Evolutionary conservation across 2,797 vertebrate genomes (phyloP), one percentile per base, ranked within the genome.

Genomic region (Oryzias dopingdopingensis): DNA sequence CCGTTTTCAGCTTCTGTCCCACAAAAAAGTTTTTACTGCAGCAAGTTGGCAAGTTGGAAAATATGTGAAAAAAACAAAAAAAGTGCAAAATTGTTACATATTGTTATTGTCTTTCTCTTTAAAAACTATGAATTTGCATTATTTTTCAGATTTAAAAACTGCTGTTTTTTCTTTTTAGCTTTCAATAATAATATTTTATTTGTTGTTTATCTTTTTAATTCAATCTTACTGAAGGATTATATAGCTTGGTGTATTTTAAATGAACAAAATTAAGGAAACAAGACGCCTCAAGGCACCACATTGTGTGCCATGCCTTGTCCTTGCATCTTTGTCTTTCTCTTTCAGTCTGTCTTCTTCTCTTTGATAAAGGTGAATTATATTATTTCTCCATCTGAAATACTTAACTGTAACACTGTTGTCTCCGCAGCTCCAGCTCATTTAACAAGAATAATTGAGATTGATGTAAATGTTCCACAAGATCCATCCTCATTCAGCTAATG

Each of bases 381-480:
- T 37, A 65, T 72, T 72, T 61, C 23, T 67, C 50, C 70, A 18
- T 76, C 46, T 14, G 78, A 78, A 82, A 80, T 26, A 67, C 65
- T 56, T 65, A 70, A 63, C 52, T 4, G 5, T 65, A 59, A 77
- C 61, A 52, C 49, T 54, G 14, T 4, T 26, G 64, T 50, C 62
- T 72, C 75, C 57, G 67, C 52, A 65, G 72, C 70, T 82, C 65
- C 62, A 63, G 43, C 65, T 70, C 68, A 84, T 86, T 86, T 79
- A 81, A 49, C 76, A 57, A 41, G 26, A 47, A 69, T 83, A 80
- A 86, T 77, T 67, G 62, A 81, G 77, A 83, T 83, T 80, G 67
- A 83, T 83, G 77, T 71, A 80, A 79, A 82, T 79, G 80, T 82
- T 73, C 63, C 59, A 69, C 65, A 70, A 70, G 77, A 80, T 58